Base-by-base conservation (phyloP, 2,888 invertebrate species). In the Coecobrya sp. region DNA sequence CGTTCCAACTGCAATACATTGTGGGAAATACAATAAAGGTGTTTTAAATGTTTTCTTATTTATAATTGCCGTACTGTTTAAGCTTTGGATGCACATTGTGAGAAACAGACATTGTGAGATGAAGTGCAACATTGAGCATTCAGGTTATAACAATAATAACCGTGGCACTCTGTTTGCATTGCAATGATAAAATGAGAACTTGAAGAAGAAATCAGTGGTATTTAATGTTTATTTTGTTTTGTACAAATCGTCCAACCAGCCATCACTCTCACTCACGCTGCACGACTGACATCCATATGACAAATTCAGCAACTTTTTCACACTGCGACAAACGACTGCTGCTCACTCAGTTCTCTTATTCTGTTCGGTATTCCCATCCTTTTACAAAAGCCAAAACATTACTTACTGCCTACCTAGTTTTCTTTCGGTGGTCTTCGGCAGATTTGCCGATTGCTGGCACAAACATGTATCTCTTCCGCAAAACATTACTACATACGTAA, bases 261-360 rank as follows among this genome's bases (percentile, higher is more conserved):
- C 22, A 30, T 19, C 30, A 59, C 42, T 49, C n/a, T 45, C 27
- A 55, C 88, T 81, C 45, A 25, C 1, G 65, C 49, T 65, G 65
- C 88, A 62, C 62, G 11, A 79, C 76, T 68, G 88, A 88, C 88
- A 88, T 88, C 88, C 88, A 65, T 79, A 36, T 45, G 79, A 45
- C 68, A 25, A 85, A 65, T 13, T 49, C 27, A 16, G 68, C 68
- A 85, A 85, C 85, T 85, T 49, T 25, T 73, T 10, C 73, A 10
- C 70, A 3, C 16, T 70, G 70, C 36, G n/a, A 7, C 49, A 10
- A 49, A 10, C 10, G 10, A 49, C 13, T n/a, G n/a, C n/a, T n/a
- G 49, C 1, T 36, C 5, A 49, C 1, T 13, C 27, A 27, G 13
- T 30, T 27, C 13, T 27, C 65, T 0, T 68, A 30, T 30, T 13